Evolutionary conservation across 2,888 invertebrate genomes (phyloP).

Genomic region (Drosophila mayaguana): DNA sequence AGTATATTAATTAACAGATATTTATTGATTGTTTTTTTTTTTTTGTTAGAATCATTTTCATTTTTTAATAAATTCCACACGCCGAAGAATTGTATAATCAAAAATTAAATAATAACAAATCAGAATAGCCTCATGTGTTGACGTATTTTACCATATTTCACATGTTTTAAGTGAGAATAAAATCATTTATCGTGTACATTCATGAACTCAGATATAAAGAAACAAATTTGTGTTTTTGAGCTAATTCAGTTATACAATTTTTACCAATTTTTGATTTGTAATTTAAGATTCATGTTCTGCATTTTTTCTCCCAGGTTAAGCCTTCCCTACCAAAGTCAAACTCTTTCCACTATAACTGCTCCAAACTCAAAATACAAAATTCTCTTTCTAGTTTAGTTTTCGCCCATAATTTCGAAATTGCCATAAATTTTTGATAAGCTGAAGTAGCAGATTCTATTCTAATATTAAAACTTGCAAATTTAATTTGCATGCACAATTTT

Average conservation of each 20-base stretch:
- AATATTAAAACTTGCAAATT: slow-evolving; percentile 22
- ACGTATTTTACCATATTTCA: background rate
- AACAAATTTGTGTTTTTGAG: background rate
- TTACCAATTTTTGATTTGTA: background rate
- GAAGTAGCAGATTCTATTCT: background rate
- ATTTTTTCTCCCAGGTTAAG: background rate
- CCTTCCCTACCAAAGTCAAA: background rate
- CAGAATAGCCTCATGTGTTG: background rate
- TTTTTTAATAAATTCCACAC: background rate
- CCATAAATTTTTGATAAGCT: background rate
- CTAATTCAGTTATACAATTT: too few species aligned
- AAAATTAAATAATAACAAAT: background rate
- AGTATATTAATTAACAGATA: background rate
- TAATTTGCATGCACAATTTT: slow-evolving; percentile 10
- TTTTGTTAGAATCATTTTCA: too few species aligned
- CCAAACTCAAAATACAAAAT: background rate
- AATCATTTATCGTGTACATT: background rate
- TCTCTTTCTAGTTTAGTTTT: slow-evolving; percentile 2
- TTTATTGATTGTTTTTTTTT: background rate
- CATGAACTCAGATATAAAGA: background rate
- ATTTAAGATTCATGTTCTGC: too few species aligned
- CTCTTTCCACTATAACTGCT: background rate
- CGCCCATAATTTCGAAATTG: background rate
- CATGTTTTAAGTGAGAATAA: background rate
- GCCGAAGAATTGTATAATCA: background rate